A percentile compares a stretch with the other conserved stretches of the same genome.
Conservation (phyloP, 2,113 vertebrate genomes). For the Notothenia coriiceps region DNA sequence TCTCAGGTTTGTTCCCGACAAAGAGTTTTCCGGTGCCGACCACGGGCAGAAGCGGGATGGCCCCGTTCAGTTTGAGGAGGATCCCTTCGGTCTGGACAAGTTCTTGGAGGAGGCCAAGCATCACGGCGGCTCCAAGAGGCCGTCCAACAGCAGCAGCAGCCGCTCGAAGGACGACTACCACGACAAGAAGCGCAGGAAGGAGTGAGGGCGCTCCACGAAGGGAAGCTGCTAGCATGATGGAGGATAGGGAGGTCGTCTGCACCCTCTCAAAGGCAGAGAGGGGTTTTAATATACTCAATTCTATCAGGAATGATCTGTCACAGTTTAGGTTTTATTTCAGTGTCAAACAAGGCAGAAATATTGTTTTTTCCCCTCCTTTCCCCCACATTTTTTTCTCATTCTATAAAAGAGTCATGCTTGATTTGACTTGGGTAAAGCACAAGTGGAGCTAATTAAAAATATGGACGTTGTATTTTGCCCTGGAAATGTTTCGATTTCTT, state of each 20-base stretch:
- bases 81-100: constrained; percentile 98
- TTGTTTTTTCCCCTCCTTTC: background rate
- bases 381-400: background rate
- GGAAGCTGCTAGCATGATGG: background rate
- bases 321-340: constrained; percentile 19
- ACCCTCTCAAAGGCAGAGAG: background rate
- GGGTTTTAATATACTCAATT: constrained; percentile 15
- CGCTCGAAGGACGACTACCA: constrained; percentile 97
- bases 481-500: constrained; percentile 4
- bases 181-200: constrained; percentile 98
- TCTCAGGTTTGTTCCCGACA: constrained; percentile 93
- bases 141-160: constrained; percentile 91
- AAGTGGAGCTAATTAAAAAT: constrained; percentile 4
- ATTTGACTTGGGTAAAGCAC: background rate
- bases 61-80: constrained; percentile 97
- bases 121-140: constrained; percentile 96
- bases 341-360: background rate
- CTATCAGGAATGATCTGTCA: constrained; percentile 25
- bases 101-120: constrained; percentile 99
- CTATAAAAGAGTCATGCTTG: constrained; percentile 5
- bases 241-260: background rate
- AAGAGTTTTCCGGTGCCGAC: constrained; percentile 94
- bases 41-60: constrained; percentile 91
- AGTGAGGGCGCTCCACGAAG: constrained; percentile 77
- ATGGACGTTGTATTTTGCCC: background rate